Base-by-base conservation (phyloP, 2,113 vertebrate species). In the Ornithorhynchus anatinus region DNA sequence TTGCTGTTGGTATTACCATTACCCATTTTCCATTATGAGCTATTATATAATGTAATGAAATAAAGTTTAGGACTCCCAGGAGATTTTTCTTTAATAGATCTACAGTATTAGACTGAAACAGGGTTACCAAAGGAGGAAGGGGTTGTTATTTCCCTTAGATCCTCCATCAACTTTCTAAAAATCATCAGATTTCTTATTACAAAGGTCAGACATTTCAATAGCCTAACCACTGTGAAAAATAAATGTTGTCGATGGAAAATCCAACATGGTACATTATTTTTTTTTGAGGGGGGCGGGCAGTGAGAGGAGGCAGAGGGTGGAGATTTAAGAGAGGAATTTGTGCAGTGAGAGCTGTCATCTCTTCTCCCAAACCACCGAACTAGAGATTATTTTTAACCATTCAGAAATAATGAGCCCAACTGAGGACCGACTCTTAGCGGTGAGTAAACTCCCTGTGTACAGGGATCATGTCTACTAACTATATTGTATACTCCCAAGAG, bases 31-130 rank as follows among this genome's bases (percentile, higher is more conserved):
- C 72, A 84, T 86, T 82, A 86, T 37, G 17, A 81, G 63, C 77
- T 81, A 89, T 79, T 89, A 87, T 48, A 48, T 42, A 51, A 60
- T 8, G 2, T 76, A 81, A 84, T 77, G 83, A 89, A 89, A 82
- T 84, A 69, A 82, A 86, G 57, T 73, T 84, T 70, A 71, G 66
- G 54, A 40, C 65, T 61, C 59, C 79, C 64, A 63, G 53, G 77
- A 36, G 52, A 84, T 51, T 29, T 59, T 77, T 66, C 32, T 45
- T 59, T 86, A 76, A 66, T 53, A 71, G 76, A 73, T 77, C 88
- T 58, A 32, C 82, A 59, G 77, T 69, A 64, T 69, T 81, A 72
- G 62, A 69, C 75, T 69, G 65, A 6, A 72, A 47, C 27, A 71
- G 32, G 56, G 48, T 64, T 63, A 66, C 36, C 32, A 35, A 48